Evolutionary conservation across 2,888 invertebrate genomes (phyloP).

Genomic region (Hipparchia sbordonii): DNA sequence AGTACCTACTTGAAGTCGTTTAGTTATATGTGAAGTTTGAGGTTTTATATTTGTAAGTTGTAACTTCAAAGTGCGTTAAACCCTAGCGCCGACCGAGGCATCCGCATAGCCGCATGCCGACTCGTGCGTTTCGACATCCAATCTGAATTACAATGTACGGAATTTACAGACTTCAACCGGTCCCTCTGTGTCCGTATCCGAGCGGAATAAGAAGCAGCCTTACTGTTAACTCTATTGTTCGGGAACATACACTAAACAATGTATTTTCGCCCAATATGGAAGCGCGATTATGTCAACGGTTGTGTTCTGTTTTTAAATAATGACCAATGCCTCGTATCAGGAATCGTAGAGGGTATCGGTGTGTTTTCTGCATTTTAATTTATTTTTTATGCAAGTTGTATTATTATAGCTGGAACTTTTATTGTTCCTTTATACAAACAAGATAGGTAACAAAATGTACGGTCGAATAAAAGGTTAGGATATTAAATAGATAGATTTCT

Average conservation of each 20-base stretch:
- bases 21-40: conserved; percentile 27
- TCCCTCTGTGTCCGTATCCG: conserved; percentile 71
- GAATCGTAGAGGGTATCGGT: conserved; percentile 54
- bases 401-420: conserved; percentile 20
- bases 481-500: too few relatives aligned
- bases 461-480: too few relatives aligned
- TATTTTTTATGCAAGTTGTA: conserved; percentile 31
- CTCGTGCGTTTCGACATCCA: conserved; percentile 75
- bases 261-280: conserved; percentile 79
- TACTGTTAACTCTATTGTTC: conserved; percentile 80
- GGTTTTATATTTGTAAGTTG: conserved; percentile 21
- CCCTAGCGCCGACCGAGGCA: conserved; percentile 50
- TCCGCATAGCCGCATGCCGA: conserved; percentile 76
- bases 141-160: conserved; percentile 79
- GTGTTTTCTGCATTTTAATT: conserved; percentile 60
- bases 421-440: conserved; percentile 15
- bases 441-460: neutral
- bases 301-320: conserved; percentile 79
- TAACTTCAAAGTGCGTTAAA: conserved; percentile 49
- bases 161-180: conserved; percentile 69
- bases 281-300: conserved; percentile 76
- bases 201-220: conserved; percentile 79
- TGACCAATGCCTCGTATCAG: conserved; percentile 60
- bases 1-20: conserved; percentile 16
- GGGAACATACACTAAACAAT: conserved; percentile 71